phyloP scores from a whole-genome alignment of 2,797 vertebrate genomes.

The Eidolon dupreanum region DNA sequence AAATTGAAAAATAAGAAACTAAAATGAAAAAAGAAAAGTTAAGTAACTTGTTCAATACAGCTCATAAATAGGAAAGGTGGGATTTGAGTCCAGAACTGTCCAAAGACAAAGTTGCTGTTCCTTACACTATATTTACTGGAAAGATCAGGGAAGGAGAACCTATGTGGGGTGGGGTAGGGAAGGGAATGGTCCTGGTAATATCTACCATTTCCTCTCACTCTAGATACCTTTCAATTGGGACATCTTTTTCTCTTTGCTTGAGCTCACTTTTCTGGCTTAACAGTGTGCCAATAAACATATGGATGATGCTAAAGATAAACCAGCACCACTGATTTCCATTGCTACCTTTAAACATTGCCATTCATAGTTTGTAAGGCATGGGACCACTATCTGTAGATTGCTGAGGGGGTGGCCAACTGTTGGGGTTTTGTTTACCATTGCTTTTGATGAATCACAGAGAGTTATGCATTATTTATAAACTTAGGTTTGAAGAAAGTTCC shows the following conservation, averaged over 20 bases:
- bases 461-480: slow-evolving; percentile 65
- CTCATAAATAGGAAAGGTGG: not conserved
- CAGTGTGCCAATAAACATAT: slow-evolving; percentile 53
- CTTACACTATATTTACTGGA: not conserved
- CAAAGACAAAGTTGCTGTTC: not conserved
- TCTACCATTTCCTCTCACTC: not conserved
- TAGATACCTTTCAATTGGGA: not conserved
- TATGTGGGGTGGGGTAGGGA: not conserved
- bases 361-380: slow-evolving; percentile 51
- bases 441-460: slow-evolving; percentile 59
- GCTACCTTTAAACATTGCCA: slow-evolving; percentile 65
- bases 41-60: not conserved
- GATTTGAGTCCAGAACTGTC: not conserved
- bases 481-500: slow-evolving; percentile 25
- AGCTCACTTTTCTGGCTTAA: slow-evolving; percentile 25
- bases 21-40: not conserved
- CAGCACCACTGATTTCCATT: not conserved
- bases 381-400: slow-evolving; percentile 29
- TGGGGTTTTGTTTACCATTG: slow-evolving; percentile 63
- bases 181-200: not conserved
- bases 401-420: slow-evolving; percentile 56
- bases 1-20: slow-evolving; percentile 9
- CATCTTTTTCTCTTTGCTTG: slow-evolving; percentile 26
- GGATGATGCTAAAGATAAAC: slow-evolving; percentile 66
- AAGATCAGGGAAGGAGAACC: not conserved